Evolutionary conservation across 2,888 invertebrate species (phyloP), one percentile per base, ranked within the genome.

Genomic region (Microdon myrmicae): DNA sequence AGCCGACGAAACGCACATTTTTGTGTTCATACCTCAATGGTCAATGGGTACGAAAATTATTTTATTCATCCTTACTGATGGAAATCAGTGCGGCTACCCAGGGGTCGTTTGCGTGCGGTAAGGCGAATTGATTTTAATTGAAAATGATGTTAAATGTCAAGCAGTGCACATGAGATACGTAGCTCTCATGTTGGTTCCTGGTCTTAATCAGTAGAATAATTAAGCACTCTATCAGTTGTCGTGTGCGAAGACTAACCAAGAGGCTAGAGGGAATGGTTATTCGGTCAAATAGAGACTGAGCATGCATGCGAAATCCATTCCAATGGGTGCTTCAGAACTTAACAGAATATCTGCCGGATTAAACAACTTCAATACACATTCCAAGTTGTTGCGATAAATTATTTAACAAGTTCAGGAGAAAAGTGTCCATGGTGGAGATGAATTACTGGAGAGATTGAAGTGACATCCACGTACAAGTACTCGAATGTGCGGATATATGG

Each of bases 61-160:
- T 29, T 14, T 10, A 58, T 26, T 31, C 38, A 58, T 19, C 22
- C 32, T 17, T 5, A 16, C 17, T 19, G 45, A 44, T 34, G 22
- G 32, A n/a, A 58, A 45, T 53, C 51, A 26, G 22, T 19, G 25
- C n/a, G 16, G 5, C 13, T 29, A n/a, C n/a, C n/a, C n/a, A n/a
- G n/a, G n/a, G n/a, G n/a, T n/a, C n/a, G n/a, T n/a, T n/a, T n/a
- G n/a, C n/a, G n/a, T n/a, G 37, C 32, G 48, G 32, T 29, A 39
- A 48, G 49, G 48, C 31, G 38, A 61, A 60, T 56, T 56, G 61
- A 56, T 49, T 49, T 61, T 39, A 61, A 61, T 61, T 61, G 56
- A 61, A 56, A 44, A 19, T 43, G 44, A 61, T 49, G 61, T 49
- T 61, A 61, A 61, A 61, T 56, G 61, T 55, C 61, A 61, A 61